These are phyloP conservation scores for Sweltsa coloradensis DNA, from an alignment of 1,140 invertebrate genomes.

Conservation along the genomic window DNA sequence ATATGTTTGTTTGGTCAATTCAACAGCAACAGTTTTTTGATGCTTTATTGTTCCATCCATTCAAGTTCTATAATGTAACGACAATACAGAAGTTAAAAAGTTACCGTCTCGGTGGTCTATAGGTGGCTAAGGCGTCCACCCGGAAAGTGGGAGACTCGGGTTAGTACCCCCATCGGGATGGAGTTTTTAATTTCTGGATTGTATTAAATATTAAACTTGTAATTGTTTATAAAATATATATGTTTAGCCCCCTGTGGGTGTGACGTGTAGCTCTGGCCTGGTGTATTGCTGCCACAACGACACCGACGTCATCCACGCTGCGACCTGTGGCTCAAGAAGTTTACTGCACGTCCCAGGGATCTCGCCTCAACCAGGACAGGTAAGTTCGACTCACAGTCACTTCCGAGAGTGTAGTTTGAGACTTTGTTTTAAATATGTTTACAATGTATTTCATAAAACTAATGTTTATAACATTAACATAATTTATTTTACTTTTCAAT, in stretches of 20 bases:
- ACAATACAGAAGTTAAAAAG: too few relatives aligned
- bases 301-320: background rate
- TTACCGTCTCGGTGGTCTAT: too few relatives aligned
- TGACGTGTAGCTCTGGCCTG: background rate
- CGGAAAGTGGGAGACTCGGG: too few relatives aligned
- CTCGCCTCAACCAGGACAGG: constrained; percentile 1
- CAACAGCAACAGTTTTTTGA: too few relatives aligned
- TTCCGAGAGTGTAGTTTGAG: background rate
- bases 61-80: too few relatives aligned
- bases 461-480: background rate
- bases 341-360: background rate
- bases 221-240: background rate
- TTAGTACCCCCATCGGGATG: too few relatives aligned
- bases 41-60: too few relatives aligned
- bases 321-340: background rate
- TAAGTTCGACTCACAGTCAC: background rate
- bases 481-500: background rate
- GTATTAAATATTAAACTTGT: too few relatives aligned
- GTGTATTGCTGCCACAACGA: constrained; percentile 3
- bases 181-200: too few relatives aligned
- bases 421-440: background rate
- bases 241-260: constrained; percentile 1
- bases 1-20: too few relatives aligned
- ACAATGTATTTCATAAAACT: background rate
- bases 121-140: too few relatives aligned